These are phyloP conservation scores for Lampris megalopsis DNA, from an alignment of 2,113 vertebrate species.

Conservation along the genomic window DNA sequence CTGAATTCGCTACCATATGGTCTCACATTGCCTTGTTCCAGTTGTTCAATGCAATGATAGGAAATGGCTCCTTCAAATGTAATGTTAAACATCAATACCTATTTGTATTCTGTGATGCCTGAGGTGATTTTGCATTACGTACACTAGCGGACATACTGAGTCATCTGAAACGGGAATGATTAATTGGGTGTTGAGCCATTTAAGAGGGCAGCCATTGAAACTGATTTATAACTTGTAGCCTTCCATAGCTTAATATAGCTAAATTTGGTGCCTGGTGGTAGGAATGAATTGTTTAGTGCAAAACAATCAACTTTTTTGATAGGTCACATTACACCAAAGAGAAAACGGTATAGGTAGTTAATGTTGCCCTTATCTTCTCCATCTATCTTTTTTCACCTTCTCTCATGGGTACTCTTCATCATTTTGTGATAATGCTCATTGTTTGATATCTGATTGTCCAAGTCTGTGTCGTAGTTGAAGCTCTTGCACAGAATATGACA, in stretches of 20 bases:
- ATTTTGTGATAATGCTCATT: constrained; percentile 21
- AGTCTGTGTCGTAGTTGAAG: constrained; percentile 22
- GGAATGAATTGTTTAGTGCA: constrained; percentile 50
- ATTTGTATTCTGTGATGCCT: background rate
- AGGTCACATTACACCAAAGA: constrained; percentile 81
- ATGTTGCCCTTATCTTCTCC: constrained; percentile 10
- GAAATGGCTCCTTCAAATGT: background rate
- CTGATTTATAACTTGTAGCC: constrained; percentile 50
- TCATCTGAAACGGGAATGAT: background rate
- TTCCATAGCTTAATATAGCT: constrained; percentile 53
- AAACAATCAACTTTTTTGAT: constrained; percentile 49
- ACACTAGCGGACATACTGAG: background rate
- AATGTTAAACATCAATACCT: background rate
- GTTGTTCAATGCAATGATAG: background rate
- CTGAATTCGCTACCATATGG: too few relatives aligned
- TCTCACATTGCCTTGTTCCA: background rate
- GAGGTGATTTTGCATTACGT: background rate
- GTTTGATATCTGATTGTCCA: background rate
- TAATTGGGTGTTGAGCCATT: background rate
- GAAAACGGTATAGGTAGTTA: constrained; percentile 41
- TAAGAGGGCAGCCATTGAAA: background rate
- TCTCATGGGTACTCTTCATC: constrained; percentile 2
- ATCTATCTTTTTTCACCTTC: background rate
- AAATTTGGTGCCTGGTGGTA: constrained; percentile 73
- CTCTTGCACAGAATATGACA: constrained; percentile 30